A percentile compares a stretch with the other conserved stretches of the same genome.
Evolutionary conservation across 2,113 vertebrate genomes (phyloP).

Genomic region (Chauna torquata): DNA sequence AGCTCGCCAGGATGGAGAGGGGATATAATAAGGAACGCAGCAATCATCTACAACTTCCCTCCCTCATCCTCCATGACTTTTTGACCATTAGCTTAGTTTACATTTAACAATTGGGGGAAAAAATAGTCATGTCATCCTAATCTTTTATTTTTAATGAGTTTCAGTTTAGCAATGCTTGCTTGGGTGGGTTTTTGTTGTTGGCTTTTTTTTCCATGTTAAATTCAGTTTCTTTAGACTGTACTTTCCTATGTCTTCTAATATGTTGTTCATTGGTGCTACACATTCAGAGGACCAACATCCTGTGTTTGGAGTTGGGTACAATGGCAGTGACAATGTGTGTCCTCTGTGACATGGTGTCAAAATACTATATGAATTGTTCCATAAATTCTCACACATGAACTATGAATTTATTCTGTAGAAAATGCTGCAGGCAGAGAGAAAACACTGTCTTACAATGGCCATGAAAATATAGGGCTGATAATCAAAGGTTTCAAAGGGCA

Average conservation of each 20-base stretch:
- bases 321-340: slow-evolving; percentile 6
- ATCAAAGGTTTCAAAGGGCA: neutral
- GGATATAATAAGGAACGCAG: slow-evolving; percentile 18
- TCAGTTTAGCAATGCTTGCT: neutral
- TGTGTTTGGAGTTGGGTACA: slow-evolving; percentile 38
- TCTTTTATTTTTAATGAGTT: slow-evolving; percentile 21
- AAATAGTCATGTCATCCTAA: slow-evolving; percentile 21
- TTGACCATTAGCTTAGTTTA: slow-evolving; percentile 52
- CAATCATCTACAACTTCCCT: slow-evolving; percentile 8
- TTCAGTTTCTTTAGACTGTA: neutral
- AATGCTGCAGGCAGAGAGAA: neutral
- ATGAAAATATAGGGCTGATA: neutral
- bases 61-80: neutral
- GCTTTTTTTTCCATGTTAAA: neutral
- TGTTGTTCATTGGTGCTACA: neutral
- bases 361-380: slow-evolving; percentile 14
- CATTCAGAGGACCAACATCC: neutral
- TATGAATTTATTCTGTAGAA: neutral
- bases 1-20: neutral
- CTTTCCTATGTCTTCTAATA: neutral
- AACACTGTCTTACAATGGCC: neutral
- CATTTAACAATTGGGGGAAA: slow-evolving; percentile 48
- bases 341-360: neutral
- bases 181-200: neutral
- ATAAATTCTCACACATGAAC: neutral